Percentiles rank a stretch among this genome's conserved stretches.
Conservation (phyloP, 2,797 vertebrate species). For the Mormyrus proboscirostris region DNA sequence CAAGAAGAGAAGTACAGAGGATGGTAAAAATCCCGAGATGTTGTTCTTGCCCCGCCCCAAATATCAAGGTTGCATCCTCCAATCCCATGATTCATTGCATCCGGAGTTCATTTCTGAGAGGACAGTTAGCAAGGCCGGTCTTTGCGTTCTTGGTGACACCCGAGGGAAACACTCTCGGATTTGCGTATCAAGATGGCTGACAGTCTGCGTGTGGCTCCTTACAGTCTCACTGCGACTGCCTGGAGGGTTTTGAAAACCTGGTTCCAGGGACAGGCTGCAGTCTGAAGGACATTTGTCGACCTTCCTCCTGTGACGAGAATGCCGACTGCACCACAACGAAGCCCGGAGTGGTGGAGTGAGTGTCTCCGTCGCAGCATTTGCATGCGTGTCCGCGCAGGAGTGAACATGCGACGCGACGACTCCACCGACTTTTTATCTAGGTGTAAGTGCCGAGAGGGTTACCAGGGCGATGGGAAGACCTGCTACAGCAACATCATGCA, state of each 20-base stretch:
- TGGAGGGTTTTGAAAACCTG: constrained; percentile 64
- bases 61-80: not conserved
- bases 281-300: constrained; percentile 63
- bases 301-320: constrained; percentile 68
- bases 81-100: not conserved
- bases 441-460: constrained; percentile 73
- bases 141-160: not conserved
- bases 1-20: not conserved
- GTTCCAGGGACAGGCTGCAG: constrained; percentile 61
- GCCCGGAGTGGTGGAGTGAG: constrained; percentile 70
- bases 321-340: constrained; percentile 67
- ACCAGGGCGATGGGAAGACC: constrained; percentile 67
- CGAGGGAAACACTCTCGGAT: not conserved
- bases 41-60: not conserved
- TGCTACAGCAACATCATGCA: constrained; percentile 83
- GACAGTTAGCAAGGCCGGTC: not conserved
- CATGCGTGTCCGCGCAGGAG: not conserved
- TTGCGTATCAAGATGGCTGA: not conserved
- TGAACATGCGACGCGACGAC: not conserved
- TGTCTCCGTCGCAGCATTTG: constrained; percentile 25
- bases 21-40: not conserved
- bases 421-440: constrained; percentile 47
- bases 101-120: not conserved
- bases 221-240: constrained; percentile 87
- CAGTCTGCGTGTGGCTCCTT: constrained; percentile 81